Percentiles rank a stretch among this genome's conserved stretches.
Evolutionary conservation across 2,113 vertebrate species (phyloP).

Genomic region (Arvicanthis niloticus): DNA sequence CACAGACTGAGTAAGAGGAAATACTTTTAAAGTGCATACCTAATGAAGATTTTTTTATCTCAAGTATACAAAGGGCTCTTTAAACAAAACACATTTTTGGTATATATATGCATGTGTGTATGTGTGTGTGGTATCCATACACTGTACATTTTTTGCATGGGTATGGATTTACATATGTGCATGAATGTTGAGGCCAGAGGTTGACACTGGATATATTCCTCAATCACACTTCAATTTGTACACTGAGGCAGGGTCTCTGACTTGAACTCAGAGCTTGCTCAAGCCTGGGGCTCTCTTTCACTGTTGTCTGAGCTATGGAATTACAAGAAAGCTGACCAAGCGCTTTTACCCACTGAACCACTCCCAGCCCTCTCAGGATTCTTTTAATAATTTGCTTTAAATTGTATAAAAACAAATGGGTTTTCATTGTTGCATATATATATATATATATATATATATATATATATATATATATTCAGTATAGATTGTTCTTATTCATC

Average conservation of each 20-base stretch:
- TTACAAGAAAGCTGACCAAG: neutral
- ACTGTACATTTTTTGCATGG: neutral
- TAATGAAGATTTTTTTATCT: neutral
- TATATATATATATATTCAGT: too few species aligned
- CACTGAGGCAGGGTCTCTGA: neutral
- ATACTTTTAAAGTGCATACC: neutral
- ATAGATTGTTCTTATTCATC: neutral
- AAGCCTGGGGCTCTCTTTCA: too few species aligned
- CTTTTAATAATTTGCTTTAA: neutral
- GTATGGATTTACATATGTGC: too few species aligned
- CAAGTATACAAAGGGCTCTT: neutral
- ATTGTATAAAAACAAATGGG: neutral
- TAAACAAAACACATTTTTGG: neutral
- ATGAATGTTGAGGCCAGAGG: neutral
- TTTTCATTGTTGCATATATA: neutral
- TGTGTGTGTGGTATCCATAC: neutral
- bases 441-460: too few species aligned
- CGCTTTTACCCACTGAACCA: neutral
- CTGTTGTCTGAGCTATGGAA: neutral
- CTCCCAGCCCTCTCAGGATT: neutral
- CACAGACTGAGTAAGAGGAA: neutral
- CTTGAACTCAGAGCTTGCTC: neutral
- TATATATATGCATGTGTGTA: neutral
- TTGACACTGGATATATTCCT: neutral
- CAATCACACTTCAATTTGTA: neutral